Conservation (phyloP, 2,113 vertebrate species). For the Brachyhypopomus occidentalis region DNA sequence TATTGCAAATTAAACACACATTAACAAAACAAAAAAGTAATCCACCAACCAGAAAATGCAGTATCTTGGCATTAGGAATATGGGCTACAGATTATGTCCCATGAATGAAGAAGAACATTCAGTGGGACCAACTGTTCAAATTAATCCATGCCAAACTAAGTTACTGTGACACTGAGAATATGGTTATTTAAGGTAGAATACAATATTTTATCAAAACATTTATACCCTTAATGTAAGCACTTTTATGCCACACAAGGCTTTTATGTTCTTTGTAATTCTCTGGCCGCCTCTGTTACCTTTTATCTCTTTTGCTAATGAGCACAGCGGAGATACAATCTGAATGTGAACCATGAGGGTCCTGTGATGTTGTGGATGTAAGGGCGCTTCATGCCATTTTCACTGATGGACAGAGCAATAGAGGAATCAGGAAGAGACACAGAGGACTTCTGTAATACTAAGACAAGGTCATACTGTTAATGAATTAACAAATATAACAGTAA, state of each 20-base stretch:
- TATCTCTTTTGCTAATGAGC: slow-evolving; percentile 71
- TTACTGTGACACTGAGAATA: neutral
- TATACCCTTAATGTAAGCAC: slow-evolving; percentile 42
- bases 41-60: neutral
- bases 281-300: slow-evolving; percentile 70
- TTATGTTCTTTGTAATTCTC: slow-evolving; percentile 65
- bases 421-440: neutral
- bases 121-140: neutral
- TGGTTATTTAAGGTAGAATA: neutral
- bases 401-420: slow-evolving; percentile 60
- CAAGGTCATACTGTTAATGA: slow-evolving; percentile 67
- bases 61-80: neutral
- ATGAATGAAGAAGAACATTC: neutral
- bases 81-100: neutral
- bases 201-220: slow-evolving; percentile 26
- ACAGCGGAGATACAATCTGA: slow-evolving; percentile 64
- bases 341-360: slow-evolving; percentile 67
- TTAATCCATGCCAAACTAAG: neutral
- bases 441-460: slow-evolving; percentile 49
- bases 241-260: slow-evolving; percentile 50
- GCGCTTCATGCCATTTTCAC: slow-evolving; percentile 61
- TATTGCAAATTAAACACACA: neutral
- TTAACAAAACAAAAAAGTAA: slow-evolving; percentile 20
- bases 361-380: slow-evolving; percentile 72
- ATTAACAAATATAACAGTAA: slow-evolving; percentile 58